Conservation (phyloP, 2,888 invertebrate genomes). For the Amblyteles armatorius region DNA sequence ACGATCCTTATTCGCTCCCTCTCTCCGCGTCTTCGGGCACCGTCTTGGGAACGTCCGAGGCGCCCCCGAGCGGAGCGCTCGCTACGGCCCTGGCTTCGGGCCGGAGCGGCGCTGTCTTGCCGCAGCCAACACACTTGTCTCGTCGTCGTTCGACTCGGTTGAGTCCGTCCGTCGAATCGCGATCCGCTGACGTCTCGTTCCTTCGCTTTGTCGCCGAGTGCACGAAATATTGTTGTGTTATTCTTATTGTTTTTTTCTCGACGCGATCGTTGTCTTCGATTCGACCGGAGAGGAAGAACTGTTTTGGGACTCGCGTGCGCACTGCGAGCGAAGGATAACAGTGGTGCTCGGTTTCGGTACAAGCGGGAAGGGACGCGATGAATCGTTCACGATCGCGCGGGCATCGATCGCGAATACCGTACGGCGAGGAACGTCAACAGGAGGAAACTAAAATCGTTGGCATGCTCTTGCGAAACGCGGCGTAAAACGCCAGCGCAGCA, state of each 20-base stretch:
- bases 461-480: slow-evolving; percentile 61
- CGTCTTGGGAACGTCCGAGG: not conserved
- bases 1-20: not conserved
- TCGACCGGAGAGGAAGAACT: too few species aligned
- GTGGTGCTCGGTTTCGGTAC: slow-evolving; percentile 29
- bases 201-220: slow-evolving; percentile 10
- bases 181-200: slow-evolving; percentile 81
- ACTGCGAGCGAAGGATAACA: slow-evolving; percentile 12
- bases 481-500: slow-evolving; percentile 1
- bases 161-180: slow-evolving; percentile 79
- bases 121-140: slow-evolving; percentile 78
- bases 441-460: slow-evolving; percentile 67
- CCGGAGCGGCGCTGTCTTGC: slow-evolving; percentile 75
- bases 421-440: slow-evolving; percentile 63
- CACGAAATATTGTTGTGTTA: not conserved
- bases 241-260: too few species aligned
- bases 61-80: not conserved
- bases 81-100: slow-evolving; percentile 79
- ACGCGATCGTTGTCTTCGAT: too few species aligned
- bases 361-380: slow-evolving; percentile 58
- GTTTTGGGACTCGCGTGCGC: not conserved
- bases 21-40: not conserved
- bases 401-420: slow-evolving; percentile 70
- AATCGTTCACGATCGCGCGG: slow-evolving; percentile 61
- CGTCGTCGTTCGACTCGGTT: slow-evolving; percentile 79